Base-by-base conservation (phyloP, 2,113 vertebrate genomes). In the Ailuropoda melanoleuca region DNA sequence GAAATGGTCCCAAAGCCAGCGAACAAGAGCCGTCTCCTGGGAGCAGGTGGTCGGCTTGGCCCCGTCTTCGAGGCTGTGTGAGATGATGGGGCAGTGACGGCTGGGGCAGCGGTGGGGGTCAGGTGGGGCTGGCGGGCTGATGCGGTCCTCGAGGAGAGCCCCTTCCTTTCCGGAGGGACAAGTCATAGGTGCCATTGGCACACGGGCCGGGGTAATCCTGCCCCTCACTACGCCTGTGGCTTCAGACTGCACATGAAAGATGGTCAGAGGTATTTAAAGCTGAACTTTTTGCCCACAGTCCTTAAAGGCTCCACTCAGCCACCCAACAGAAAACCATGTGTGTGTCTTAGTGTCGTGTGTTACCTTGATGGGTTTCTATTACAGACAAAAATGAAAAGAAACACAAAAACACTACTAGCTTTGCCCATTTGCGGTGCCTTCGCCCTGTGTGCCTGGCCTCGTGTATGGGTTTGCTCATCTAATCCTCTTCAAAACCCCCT, bases 41-140 rank as follows among this genome's bases (percentile, higher is more conserved):
- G 8, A 1, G 17, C 56, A 53, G 85, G 74, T 74, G 56, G 83
- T 46, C 89, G 31, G 4, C 0, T 12, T 37, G 58, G 96, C 70
- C 60, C 3, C 1, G 0, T 84, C 64, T 50, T 24, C 55, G 24
- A 48, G 55, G 48, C 80, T 6, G 8, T 15, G 19, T 62, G 62
- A 55, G 80, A n/a, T 1, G 50, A 53, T 5, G 2, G 23, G 68
- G 14, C 72, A n/a, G 53, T 31, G 15, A 13, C 0, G 0, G 23
- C 1, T 4, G 23, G 75, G 21, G 39, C 0, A 0, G 29, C 14
- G 14, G 0, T 2, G 1, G 23, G 8, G 26, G 23, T 34, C 50
- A 13, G 68, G 50, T 3, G 24, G 29, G 46, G 34, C 85, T 34
- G 31, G 58, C 0, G 3, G 50, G 29, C 75, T 31, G 53, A 3